Percentiles rank a stretch among this genome's conserved stretches.
Conservation (phyloP, 1,140 invertebrate genomes). For the Rhyacophila brunnea region DNA sequence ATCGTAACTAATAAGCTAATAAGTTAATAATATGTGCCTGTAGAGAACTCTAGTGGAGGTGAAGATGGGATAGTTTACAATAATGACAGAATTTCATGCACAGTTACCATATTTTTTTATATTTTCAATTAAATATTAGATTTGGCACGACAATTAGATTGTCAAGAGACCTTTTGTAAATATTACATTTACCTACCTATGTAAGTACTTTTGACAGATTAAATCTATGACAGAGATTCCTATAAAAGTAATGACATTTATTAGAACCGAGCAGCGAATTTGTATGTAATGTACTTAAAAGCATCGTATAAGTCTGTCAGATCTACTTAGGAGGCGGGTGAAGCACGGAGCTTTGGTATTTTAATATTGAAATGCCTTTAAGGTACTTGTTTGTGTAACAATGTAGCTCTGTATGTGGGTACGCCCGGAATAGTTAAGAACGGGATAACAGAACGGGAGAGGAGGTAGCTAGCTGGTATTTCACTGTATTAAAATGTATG, state of each 20-base stretch:
- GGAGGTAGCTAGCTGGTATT: too few species aligned
- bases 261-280: constrained; percentile 26
- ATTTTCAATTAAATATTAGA: too few species aligned
- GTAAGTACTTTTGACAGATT: too few species aligned
- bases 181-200: too few species aligned
- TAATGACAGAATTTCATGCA: too few species aligned
- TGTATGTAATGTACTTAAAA: constrained; percentile 23
- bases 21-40: too few species aligned
- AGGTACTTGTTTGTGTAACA: constrained; percentile 30
- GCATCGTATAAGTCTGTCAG: constrained; percentile 31
- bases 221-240: neutral
- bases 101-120: too few species aligned
- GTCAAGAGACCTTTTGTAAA: too few species aligned
- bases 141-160: too few species aligned
- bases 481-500: constrained; percentile 36
- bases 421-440: constrained; percentile 5
- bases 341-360: constrained; percentile 30
- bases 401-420: constrained; percentile 23
- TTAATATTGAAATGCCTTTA: constrained; percentile 35
- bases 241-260: constrained; percentile 28
- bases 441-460: constrained; percentile 22
- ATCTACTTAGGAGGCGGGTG: constrained; percentile 17
- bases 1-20: too few species aligned
- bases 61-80: too few species aligned
- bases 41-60: too few species aligned